Conservation (phyloP, 2,113 vertebrate species). For the Fregetta grallaria region DNA sequence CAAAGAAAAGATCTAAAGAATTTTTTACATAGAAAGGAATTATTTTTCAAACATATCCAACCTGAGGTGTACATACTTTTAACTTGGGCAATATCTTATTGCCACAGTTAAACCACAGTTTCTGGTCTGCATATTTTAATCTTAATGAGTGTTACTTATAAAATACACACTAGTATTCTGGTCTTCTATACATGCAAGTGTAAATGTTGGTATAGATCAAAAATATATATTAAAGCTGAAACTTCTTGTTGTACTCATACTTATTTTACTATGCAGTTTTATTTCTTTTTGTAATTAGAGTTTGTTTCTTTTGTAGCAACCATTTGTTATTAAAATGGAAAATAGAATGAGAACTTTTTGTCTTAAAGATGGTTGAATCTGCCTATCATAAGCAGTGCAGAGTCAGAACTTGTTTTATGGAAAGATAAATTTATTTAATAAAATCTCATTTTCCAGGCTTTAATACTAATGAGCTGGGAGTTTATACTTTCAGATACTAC, state of each 20-base stretch:
- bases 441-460: neutral
- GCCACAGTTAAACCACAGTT: neutral
- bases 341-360: neutral
- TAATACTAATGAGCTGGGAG: neutral
- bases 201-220: neutral
- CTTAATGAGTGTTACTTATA: neutral
- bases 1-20: neutral
- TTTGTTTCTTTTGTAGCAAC: neutral
- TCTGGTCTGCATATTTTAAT: neutral
- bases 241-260: accelerated
- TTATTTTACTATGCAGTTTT: neutral
- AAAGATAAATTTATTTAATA: neutral
- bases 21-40: neutral
- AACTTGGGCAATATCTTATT: neutral
- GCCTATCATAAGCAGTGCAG: neutral
- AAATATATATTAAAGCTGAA: neutral
- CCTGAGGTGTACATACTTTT: neutral
- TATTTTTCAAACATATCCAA: neutral
- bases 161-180: neutral
- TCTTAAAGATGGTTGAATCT: neutral
- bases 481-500: neutral
- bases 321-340: neutral
- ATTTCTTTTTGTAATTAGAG: neutral
- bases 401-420: neutral
- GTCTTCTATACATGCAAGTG: neutral